phyloP scores from a whole-genome alignment of 2,113 vertebrate genomes.

The Pluvialis apricaria region DNA sequence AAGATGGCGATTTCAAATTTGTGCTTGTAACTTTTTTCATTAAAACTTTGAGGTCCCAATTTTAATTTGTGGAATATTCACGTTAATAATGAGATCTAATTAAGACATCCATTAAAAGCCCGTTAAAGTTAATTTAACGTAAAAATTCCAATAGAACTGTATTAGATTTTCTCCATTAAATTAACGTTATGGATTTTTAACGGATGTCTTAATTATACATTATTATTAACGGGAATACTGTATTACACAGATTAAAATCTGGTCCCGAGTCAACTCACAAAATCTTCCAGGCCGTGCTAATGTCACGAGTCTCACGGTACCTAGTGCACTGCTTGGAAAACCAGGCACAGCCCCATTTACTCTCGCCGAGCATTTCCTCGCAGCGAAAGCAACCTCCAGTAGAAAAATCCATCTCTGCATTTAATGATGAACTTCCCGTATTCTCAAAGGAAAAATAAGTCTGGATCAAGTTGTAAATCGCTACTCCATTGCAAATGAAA shows the following conservation, averaged over 20 bases:
- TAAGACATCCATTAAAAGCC: slow-evolving; percentile 89
- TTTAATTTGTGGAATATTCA: slow-evolving; percentile 86
- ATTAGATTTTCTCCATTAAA: slow-evolving; percentile 89
- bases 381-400: slow-evolving; percentile 35
- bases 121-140: slow-evolving; percentile 90
- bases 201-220: slow-evolving; percentile 86
- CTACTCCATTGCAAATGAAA: slow-evolving; percentile 48
- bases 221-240: slow-evolving; percentile 85
- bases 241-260: slow-evolving; percentile 80
- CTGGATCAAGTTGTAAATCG: slow-evolving; percentile 57
- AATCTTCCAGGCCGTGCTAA: slow-evolving; percentile 64
- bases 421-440: slow-evolving; percentile 58
- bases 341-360: slow-evolving; percentile 6
- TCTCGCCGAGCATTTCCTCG: not conserved
- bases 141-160: slow-evolving; percentile 87
- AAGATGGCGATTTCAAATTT: slow-evolving; percentile 58
- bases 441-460: slow-evolving; percentile 64
- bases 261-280: slow-evolving; percentile 72
- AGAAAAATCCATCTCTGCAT: slow-evolving; percentile 61
- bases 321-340: slow-evolving; percentile 50
- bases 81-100: slow-evolving; percentile 88
- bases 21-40: slow-evolving; percentile 77
- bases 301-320: slow-evolving; percentile 36
- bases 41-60: slow-evolving; percentile 77
- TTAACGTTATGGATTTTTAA: slow-evolving; percentile 89